Percentiles rank a stretch among this genome's conserved stretches.
phyloP scores from a whole-genome alignment of 2,888 invertebrate species.

The Megamerina dolium region DNA sequence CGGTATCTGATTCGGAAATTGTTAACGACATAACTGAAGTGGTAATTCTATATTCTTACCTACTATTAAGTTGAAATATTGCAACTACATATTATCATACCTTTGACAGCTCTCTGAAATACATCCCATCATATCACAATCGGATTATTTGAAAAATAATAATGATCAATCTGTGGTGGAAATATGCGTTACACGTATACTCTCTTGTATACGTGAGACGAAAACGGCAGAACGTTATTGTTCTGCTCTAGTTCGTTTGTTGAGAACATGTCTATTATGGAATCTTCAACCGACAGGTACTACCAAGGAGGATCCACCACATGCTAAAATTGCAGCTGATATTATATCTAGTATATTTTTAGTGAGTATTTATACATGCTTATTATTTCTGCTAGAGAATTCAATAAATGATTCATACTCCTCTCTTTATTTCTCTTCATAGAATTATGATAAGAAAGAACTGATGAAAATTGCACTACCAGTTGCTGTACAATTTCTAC shows the following conservation, averaged over 20 bases:
- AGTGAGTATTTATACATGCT: constrained; percentile 57
- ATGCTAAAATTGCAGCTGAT: constrained; percentile 94
- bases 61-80: not conserved
- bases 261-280: constrained; percentile 84
- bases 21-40: constrained; percentile 79
- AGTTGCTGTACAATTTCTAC: constrained; percentile 84
- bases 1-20: constrained; percentile 78
- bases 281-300: constrained; percentile 68
- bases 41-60: constrained; percentile 52
- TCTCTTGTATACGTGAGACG: constrained; percentile 86
- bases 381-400: too few species aligned
- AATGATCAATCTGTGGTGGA: constrained; percentile 93
- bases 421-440: constrained; percentile 21
- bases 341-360: constrained; percentile 90
- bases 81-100: not conserved
- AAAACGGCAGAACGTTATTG: constrained; percentile 77
- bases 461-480: constrained; percentile 66
- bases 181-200: constrained; percentile 86
- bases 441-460: constrained; percentile 58
- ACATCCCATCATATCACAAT: constrained; percentile 73
- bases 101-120: constrained; percentile 60
- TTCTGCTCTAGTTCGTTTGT: constrained; percentile 70
- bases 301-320: constrained; percentile 84
- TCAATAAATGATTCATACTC: constrained; percentile 1
- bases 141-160: constrained; percentile 78